Percentiles rank a stretch among this genome's conserved stretches.
Conservation (phyloP, 2,888 invertebrate species). For the Gasteruption jaculator region DNA sequence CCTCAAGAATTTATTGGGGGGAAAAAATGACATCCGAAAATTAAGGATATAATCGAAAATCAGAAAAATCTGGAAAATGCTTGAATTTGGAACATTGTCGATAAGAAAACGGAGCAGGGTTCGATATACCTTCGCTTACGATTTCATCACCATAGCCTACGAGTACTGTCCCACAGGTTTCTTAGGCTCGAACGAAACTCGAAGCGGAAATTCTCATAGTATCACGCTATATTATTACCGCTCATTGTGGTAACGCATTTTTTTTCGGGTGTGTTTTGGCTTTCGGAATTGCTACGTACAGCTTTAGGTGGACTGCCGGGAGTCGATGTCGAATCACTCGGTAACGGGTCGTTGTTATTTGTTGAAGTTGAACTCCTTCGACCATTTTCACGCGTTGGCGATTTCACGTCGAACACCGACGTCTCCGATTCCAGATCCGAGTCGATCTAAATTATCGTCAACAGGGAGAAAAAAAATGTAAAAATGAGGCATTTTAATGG, state of each 20-base stretch:
- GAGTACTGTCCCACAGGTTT: constrained; percentile 43
- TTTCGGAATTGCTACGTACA: constrained; percentile 56
- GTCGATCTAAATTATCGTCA: constrained; percentile 54
- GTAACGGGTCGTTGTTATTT: constrained; percentile 55
- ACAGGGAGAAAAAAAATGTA: no score
- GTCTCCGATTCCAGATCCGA: constrained; percentile 62
- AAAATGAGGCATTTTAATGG: no score
- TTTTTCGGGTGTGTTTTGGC: constrained; percentile 55
- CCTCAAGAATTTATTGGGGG: no score
- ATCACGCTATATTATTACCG: constrained; percentile 59
- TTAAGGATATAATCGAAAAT: no score
- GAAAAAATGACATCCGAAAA: no score
- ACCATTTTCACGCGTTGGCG: constrained; percentile 53
- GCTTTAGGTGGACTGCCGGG: constrained; percentile 48
- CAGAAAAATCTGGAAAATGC: no score
- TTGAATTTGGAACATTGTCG: no score
- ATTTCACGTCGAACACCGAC: constrained; percentile 59
- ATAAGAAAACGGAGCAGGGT: no score
- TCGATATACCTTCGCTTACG: constrained; percentile 16
- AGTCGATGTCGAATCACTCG: constrained; percentile 47
- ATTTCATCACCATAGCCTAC: constrained; percentile 40
- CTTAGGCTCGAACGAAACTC: constrained; percentile 45
- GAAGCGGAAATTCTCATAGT: constrained; percentile 47
- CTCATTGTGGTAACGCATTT: constrained; percentile 59
- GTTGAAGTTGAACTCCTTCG: constrained; percentile 53